Evolutionary conservation across 2,113 vertebrate species (phyloP).

Genomic region (Chinchilla lanigera): DNA sequence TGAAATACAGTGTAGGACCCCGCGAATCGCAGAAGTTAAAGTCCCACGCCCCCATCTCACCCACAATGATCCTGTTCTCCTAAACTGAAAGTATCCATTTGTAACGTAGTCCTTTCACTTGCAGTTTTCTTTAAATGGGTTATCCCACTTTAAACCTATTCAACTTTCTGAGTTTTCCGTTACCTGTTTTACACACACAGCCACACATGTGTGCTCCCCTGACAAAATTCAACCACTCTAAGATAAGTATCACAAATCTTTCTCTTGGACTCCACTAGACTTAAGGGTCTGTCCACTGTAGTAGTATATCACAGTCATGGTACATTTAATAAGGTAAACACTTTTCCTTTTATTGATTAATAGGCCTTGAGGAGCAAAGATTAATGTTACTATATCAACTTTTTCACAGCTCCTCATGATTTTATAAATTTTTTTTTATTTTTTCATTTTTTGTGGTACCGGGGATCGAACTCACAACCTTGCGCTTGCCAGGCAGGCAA

Average conservation of each 20-base stretch:
- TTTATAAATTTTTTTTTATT: too few relatives aligned
- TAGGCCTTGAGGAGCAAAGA: not conserved
- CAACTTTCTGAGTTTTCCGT: not conserved
- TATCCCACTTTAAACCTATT: not conserved
- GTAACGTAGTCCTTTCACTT: not conserved
- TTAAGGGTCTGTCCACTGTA: not conserved
- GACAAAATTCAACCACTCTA: not conserved
- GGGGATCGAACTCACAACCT: too few relatives aligned
- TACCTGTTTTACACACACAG: not conserved
- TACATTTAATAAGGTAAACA: not conserved
- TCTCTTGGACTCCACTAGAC: not conserved
- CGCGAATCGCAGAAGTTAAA: not conserved
- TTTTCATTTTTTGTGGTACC: too few relatives aligned
- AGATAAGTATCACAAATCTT: not conserved
- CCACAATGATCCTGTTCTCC: not conserved
- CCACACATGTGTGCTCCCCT: accelerated
- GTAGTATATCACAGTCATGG: not conserved
- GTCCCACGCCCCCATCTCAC: not conserved
- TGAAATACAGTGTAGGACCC: not conserved
- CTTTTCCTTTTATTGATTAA: not conserved
- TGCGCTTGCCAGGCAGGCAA: too few relatives aligned
- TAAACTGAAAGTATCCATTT: not conserved
- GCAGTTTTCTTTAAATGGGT: not conserved
- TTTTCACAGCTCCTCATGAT: not conserved
- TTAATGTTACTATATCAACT: not conserved